Base-by-base conservation (phyloP, 2,797 vertebrate species). In the Remorina albescens region DNA sequence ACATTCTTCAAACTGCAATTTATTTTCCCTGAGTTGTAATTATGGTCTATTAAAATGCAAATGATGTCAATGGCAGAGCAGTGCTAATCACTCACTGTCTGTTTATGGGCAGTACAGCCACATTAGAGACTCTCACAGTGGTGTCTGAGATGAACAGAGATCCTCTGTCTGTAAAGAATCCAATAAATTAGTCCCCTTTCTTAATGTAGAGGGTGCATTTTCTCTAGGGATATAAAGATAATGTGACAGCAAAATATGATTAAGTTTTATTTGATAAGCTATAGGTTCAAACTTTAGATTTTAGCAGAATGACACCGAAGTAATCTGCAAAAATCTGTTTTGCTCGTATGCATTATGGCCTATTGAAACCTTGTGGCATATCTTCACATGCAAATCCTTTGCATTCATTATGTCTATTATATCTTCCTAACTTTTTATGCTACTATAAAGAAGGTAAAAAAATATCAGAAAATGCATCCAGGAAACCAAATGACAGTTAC, bases 21-120 rank as follows among this genome's bases (percentile, higher is more conserved):
- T 93, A 92, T 94, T 94, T 93, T 92, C 90, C 90, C 88, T 60
- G 86, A 93, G 90, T 91, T 93, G 91, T 94, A 94, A 95, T 94
- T 94, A 93, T 90, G 90, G 90, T 92, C 92, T 92, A 94, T 94
- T 94, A 94, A 94, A 93, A 94, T 94, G 92, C 93, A 94, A 94
- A 95, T 94, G 82, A 94, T 94, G 93, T 92, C 92, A 93, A 93
- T 90, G 90, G 91, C 77, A 68, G 89, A 86, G 86, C 89, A 86
- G 90, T 66, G 76, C 91, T 94, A 93, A 94, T 94, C 90, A 93
- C 86, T 93, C 92, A 93, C 66, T 85, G 91, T 89, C 91, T 93
- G 91, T 91, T 92, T 92, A 90, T 89, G 91, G 92, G 85, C 92
- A 89, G 91, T 87, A 69, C 81, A 91, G 89, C 84, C 82, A 84